Percentiles rank a stretch among this genome's conserved stretches.
phyloP scores from a whole-genome alignment of 2,888 invertebrate genomes.

The Abscondita cerata region DNA sequence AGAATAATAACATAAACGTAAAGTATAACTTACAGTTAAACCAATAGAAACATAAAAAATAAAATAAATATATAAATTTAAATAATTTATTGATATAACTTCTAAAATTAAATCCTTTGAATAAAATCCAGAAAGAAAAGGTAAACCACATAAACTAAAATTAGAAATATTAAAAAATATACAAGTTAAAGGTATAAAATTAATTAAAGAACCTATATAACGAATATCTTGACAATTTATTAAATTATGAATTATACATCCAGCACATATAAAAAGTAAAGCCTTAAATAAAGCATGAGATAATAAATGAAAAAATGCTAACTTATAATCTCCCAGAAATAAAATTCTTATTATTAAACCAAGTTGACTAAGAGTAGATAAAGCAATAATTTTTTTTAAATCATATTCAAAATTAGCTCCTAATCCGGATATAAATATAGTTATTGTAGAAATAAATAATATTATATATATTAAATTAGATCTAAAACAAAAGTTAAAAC shows the following conservation, averaged over 20 bases:
- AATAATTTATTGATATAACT: slow-evolving; percentile 60
- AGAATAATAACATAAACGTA: slow-evolving; percentile 65
- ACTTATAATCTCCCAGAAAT: slow-evolving; percentile 57
- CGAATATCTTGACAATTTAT: slow-evolving; percentile 74
- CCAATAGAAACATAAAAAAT: slow-evolving; percentile 66
- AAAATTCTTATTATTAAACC: slow-evolving; percentile 59
- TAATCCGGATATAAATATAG: slow-evolving; percentile 68
- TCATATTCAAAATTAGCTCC: slow-evolving; percentile 71
- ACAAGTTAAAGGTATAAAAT: slow-evolving; percentile 64
- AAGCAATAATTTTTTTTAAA: slow-evolving; percentile 80
- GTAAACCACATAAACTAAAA: slow-evolving; percentile 69
- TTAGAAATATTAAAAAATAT: slow-evolving; percentile 70
- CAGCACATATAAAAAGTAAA: slow-evolving; percentile 73
- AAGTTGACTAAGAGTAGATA: slow-evolving; percentile 74
- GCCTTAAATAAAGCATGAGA: slow-evolving; percentile 80
- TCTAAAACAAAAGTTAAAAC: slow-evolving; percentile 65
- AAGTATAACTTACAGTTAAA: slow-evolving; percentile 65
- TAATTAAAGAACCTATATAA: slow-evolving; percentile 61
- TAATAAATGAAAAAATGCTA: slow-evolving; percentile 73
- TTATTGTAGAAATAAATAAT: slow-evolving; percentile 62
- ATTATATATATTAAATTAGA: slow-evolving; percentile 60
- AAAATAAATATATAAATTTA: slow-evolving; percentile 64
- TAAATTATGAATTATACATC: slow-evolving; percentile 71
- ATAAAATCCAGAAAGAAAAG: slow-evolving; percentile 70
- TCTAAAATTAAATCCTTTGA: slow-evolving; percentile 71